These are phyloP conservation scores for Chelon auratus DNA, from an alignment of 2,797 vertebrate species.

Conservation along the genomic window DNA sequence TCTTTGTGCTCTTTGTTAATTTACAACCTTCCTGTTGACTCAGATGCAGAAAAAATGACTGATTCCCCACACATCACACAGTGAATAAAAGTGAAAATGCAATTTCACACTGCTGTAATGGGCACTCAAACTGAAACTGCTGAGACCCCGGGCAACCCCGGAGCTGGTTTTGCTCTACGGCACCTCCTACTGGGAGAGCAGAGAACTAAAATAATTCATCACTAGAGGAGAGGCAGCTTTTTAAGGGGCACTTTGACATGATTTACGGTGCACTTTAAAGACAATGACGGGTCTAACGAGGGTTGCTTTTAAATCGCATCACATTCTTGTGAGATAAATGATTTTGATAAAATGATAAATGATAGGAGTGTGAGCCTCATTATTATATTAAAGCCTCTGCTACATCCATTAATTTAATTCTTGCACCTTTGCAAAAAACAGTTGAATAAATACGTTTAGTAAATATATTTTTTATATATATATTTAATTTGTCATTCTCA, in stretches of 20 bases:
- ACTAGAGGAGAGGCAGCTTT: neutral
- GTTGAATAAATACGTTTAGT: too few relatives aligned
- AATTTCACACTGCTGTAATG: neutral
- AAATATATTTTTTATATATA: too few relatives aligned
- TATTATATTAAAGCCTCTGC: neutral
- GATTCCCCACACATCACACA: neutral
- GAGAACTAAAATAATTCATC: slow-evolving; percentile 21
- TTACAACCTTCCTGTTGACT: neutral
- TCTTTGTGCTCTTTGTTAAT: neutral
- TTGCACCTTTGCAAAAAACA: too few relatives aligned
- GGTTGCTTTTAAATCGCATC: neutral
- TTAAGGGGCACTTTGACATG: neutral
- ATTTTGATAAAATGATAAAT: neutral
- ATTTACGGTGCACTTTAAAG: neutral
- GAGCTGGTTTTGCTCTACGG: slow-evolving; percentile 44
- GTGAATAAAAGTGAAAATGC: neutral
- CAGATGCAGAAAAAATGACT: neutral
- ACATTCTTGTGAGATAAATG: neutral
- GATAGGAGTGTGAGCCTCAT: accelerated
- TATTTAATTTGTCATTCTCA: too few relatives aligned
- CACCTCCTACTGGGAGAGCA: slow-evolving; percentile 62
- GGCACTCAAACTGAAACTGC: slow-evolving; percentile 9
- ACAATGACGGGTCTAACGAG: neutral
- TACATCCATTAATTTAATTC: neutral
- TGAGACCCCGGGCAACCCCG: slow-evolving; percentile 1